Conservation (phyloP, 2,113 vertebrate species). For the Crotophaga sulcirostris region DNA sequence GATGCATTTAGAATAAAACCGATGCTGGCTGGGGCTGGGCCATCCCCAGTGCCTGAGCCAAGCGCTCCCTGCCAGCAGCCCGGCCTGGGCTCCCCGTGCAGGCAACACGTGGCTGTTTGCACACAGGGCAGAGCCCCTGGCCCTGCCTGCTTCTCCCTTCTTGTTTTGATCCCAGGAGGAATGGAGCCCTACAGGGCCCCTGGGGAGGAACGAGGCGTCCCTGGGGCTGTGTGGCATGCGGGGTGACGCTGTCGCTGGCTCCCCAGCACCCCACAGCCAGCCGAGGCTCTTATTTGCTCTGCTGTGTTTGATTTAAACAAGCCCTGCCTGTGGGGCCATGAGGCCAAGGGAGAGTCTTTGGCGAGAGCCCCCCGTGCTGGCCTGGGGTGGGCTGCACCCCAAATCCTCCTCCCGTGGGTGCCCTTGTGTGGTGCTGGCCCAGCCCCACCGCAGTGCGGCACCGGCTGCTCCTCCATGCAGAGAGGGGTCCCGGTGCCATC, state of each 20-base stretch:
- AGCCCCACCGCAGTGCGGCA: accelerated
- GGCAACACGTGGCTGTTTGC: background rate
- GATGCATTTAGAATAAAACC: too few species aligned
- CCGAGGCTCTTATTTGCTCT: background rate
- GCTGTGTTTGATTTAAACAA: background rate
- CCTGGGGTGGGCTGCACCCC: background rate
- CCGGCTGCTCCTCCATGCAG: accelerated
- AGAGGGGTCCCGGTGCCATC: background rate
- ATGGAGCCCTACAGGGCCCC: background rate
- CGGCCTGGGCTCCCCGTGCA: background rate
- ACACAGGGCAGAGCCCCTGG: background rate
- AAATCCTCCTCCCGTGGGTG: background rate
- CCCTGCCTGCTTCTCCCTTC: background rate
- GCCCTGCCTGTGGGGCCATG: too few species aligned
- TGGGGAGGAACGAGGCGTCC: background rate
- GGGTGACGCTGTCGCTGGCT: accelerated
- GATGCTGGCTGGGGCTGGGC: too few species aligned
- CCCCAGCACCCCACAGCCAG: accelerated
- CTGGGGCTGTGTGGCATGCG: accelerated
- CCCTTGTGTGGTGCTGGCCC: background rate
- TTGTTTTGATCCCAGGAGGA: background rate
- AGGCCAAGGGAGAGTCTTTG: background rate
- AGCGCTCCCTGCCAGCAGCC: background rate
- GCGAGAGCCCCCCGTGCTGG: background rate
- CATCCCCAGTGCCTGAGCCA: too few species aligned